phyloP scores from a whole-genome alignment of 2,888 invertebrate genomes.

The Andricus quercusramuli region DNA sequence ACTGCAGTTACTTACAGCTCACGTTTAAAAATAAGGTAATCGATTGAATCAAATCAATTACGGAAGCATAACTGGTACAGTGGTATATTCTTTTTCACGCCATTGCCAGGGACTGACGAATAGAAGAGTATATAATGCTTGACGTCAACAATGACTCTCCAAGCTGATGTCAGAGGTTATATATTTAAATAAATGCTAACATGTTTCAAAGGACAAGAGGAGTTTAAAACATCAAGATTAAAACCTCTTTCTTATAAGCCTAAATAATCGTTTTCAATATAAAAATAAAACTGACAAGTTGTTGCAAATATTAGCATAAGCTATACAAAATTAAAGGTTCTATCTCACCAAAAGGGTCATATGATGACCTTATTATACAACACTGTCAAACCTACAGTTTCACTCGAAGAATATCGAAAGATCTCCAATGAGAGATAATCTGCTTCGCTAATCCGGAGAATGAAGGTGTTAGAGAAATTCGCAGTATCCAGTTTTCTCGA shows the following conservation, averaged over 20 bases:
- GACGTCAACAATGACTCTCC: conserved; percentile 34
- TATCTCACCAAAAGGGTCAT: background rate
- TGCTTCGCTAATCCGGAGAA: conserved; percentile 44
- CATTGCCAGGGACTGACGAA: background rate
- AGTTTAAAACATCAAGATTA: background rate
- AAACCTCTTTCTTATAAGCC: background rate
- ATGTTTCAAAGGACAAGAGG: conserved; percentile 34
- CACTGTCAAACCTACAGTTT: background rate
- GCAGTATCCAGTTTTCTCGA: conserved; percentile 44
- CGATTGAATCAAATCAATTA: conserved; percentile 4
- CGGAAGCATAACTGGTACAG: background rate
- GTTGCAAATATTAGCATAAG: background rate
- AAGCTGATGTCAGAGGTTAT: conserved; percentile 28
- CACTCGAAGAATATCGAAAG: background rate
- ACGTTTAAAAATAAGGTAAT: conserved; percentile 16
- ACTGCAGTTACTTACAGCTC: background rate
- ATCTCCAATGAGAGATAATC: conserved; percentile 46
- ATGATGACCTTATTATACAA: background rate
- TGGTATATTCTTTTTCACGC: background rate
- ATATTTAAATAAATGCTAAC: conserved; percentile 13
- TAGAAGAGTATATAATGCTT: conserved; percentile 5
- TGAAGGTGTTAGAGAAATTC: conserved; percentile 55
- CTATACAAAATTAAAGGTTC: background rate
- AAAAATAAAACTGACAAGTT: background rate
- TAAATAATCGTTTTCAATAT: background rate